A percentile compares a stretch with the other conserved stretches of the same genome.
Evolutionary conservation across 1,140 invertebrate genomes (phyloP).

Genomic region (Papilio aristodemus): DNA sequence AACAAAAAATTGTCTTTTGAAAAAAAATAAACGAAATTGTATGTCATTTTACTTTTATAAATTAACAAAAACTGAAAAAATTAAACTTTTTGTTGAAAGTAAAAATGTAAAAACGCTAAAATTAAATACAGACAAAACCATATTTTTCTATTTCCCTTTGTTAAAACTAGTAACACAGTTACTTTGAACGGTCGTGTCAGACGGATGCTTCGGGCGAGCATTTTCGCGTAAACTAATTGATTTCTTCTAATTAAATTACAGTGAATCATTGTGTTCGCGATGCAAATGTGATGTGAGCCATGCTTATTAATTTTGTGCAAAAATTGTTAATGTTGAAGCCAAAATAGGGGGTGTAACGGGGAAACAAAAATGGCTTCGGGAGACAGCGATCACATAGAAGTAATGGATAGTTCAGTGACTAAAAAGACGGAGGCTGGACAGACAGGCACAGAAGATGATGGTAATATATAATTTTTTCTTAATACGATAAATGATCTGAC

Average conservation of each 20-base stretch:
- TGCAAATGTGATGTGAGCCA: slow-evolving; percentile 74
- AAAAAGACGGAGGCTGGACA: slow-evolving; percentile 65
- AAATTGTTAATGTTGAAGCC: slow-evolving; percentile 60
- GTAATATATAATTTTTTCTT: slow-evolving; percentile 47
- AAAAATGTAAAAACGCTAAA: background rate
- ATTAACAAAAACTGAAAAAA: no score
- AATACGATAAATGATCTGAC: slow-evolving; percentile 30
- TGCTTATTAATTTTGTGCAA: slow-evolving; percentile 68
- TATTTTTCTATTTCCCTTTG: no score
- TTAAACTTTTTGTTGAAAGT: no score
- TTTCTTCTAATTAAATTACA: slow-evolving; percentile 78
- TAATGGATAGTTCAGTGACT: slow-evolving; percentile 68
- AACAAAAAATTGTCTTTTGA: no score
- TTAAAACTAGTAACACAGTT: no score
- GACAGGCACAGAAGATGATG: slow-evolving; percentile 69
- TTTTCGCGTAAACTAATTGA: slow-evolving; percentile 77
- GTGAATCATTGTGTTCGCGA: slow-evolving; percentile 71
- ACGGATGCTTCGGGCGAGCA: slow-evolving; percentile 67
- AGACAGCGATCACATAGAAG: slow-evolving; percentile 80
- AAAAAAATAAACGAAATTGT: no score
- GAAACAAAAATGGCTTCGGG: slow-evolving; percentile 85
- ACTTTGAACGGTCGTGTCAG: slow-evolving; percentile 74
- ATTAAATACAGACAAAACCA: background rate
- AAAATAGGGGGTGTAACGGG: slow-evolving; percentile 74
- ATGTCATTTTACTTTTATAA: no score